A percentile compares a stretch with the other conserved stretches of the same genome.
These are phyloP conservation scores for Peromyscus eremicus DNA, from an alignment of 2,797 vertebrate genomes.

Conservation along the genomic window DNA sequence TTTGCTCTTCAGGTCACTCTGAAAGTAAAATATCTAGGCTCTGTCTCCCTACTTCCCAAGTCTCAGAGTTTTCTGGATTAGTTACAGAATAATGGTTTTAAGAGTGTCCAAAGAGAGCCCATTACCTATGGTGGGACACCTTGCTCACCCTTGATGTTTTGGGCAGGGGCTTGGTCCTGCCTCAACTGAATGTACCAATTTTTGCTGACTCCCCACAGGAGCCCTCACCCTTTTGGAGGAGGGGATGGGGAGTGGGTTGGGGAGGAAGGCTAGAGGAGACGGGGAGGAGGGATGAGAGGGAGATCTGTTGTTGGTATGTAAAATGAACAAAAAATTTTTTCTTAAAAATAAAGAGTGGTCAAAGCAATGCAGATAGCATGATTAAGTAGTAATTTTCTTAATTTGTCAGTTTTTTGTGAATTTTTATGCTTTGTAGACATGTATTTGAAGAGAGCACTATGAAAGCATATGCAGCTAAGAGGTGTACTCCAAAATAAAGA, in stretches of 20 bases:
- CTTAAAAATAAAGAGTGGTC: background rate
- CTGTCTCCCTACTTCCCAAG: background rate
- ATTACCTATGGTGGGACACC: too few species aligned
- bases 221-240: too few species aligned
- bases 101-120: background rate
- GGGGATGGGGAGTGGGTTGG: too few species aligned
- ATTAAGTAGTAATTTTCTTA: background rate
- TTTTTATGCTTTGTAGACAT: background rate
- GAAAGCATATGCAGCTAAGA: background rate
- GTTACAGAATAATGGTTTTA: background rate
- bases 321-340: too few species aligned
- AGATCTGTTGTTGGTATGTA: too few species aligned
- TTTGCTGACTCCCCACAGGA: too few species aligned
- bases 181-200: too few species aligned
- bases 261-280: too few species aligned
- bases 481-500: background rate
- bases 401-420: background rate
- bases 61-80: background rate
- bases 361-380: background rate
- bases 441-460: background rate
- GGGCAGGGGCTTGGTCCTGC: too few species aligned
- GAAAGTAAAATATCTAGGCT: background rate
- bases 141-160: too few species aligned
- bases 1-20: constrained; percentile 14
- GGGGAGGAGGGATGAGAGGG: too few species aligned